phyloP scores from a whole-genome alignment of 2,888 invertebrate genomes.

The Limenitis camilla region DNA sequence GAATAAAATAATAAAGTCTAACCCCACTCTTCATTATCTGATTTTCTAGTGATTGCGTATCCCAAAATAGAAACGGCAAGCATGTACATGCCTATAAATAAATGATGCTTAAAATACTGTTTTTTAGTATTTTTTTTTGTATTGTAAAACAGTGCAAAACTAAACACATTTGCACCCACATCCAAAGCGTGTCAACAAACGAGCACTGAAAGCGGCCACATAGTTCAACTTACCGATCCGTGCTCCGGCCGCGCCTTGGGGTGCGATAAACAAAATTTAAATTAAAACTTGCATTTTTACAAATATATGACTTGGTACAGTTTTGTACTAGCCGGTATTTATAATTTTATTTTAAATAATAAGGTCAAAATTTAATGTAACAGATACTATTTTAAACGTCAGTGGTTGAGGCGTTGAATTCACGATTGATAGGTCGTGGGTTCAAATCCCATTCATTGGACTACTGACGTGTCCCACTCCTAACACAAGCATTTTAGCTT shows the following conservation, averaged over 20 bases:
- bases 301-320: neutral
- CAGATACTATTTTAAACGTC: too few relatives aligned
- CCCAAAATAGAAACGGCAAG: conserved; percentile 58
- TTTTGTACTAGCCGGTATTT: neutral
- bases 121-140: conserved; percentile 11
- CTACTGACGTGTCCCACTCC: too few relatives aligned
- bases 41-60: conserved; percentile 51
- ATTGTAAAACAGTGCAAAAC: conserved; percentile 27
- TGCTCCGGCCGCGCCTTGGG: conserved; percentile 77
- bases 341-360: too few relatives aligned
- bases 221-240: conserved; percentile 76
- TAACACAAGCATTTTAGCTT: too few relatives aligned
- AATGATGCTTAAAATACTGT: conserved; percentile 18
- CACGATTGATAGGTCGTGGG: too few relatives aligned
- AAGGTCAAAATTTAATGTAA: too few relatives aligned
- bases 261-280: conserved; percentile 15
- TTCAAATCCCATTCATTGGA: too few relatives aligned
- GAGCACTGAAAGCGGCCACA: conserved; percentile 38
- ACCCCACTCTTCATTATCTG: conserved; percentile 57
- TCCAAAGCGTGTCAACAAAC: conserved; percentile 47
- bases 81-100: conserved; percentile 58
- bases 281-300: neutral
- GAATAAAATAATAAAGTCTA: conserved; percentile 31
- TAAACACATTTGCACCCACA: conserved; percentile 37
- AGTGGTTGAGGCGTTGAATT: too few relatives aligned